Evolutionary conservation across 2,888 invertebrate species (phyloP), one percentile per base, ranked within the genome.

Genomic region (Strigamia crassipes): DNA sequence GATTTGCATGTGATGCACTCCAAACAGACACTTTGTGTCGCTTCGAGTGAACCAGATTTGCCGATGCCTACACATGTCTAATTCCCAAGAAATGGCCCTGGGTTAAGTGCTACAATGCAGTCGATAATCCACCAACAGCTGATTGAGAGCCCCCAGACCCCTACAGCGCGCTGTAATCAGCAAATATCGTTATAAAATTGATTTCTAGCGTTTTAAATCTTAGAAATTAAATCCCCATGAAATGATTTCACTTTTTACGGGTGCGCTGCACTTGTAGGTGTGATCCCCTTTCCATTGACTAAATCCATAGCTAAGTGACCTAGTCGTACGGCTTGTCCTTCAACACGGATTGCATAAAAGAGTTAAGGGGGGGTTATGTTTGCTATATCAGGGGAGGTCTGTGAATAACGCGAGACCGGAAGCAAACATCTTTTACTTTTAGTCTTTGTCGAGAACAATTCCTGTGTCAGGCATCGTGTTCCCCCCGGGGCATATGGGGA

Each of bases 341-440:
- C 31, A 73, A n/a, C 73, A 10, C 13, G 73, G 31, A 73, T 31
- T 31, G 73, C 1, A 73, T 73, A 31, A 31, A 66, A 73, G 73
- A 73, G 56, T 56, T 56, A 56, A 73, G 73, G 73, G 73, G 73
- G 73, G 73, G 73, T 73, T 73, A 73, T 73, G 73, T 73, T 73
- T 73, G 73, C 73, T 27, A 27, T 73, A 73, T 23, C 73, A 73
- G 73, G 73, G 73, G 73, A 73, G 73, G 73, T 73, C 73, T 73
- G 73, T 73, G 27, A 73, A 73, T 73, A 31, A 73, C 21, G 73
- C 31, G 31, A 73, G 73, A 73, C 73, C 73, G 73, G 73, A 73
- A 73, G 73, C 73, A 73, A 66, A 73, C 73, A 73, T 31, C 73
- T 73, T 73, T 73, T 31, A 23, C 73, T 73, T 73, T 73, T 73